phyloP scores from a whole-genome alignment of 1,140 invertebrate genomes.

The Euwallacea fornicatus region DNA sequence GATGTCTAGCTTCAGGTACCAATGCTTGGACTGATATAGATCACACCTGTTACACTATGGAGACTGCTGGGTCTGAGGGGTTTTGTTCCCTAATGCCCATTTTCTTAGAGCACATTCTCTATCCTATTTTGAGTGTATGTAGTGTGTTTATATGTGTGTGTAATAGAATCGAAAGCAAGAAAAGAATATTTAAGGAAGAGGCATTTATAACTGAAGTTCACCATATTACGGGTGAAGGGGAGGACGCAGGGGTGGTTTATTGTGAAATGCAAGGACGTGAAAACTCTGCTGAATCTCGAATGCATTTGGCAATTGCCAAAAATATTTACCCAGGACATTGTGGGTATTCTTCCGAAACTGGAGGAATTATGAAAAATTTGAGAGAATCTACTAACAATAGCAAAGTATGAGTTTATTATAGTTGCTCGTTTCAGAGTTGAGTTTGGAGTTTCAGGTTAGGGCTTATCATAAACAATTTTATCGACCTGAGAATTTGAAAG shows the following conservation, averaged over 20 bases:
- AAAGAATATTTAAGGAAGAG: slow-evolving; percentile 58
- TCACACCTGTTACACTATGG: slow-evolving; percentile 87
- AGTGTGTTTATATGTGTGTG: neutral
- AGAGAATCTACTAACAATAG: slow-evolving; percentile 76
- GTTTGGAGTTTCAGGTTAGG: slow-evolving; percentile 61
- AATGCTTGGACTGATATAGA: slow-evolving; percentile 86
- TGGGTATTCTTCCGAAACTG: slow-evolving; percentile 83
- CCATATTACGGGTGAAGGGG: slow-evolving; percentile 83
- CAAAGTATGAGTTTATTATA: slow-evolving; percentile 63
- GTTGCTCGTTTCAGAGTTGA: slow-evolving; percentile 18
- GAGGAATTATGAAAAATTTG: slow-evolving; percentile 83
- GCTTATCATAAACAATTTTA: slow-evolving; percentile 86
- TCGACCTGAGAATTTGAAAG: slow-evolving; percentile 83
- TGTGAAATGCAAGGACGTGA: slow-evolving; percentile 90
- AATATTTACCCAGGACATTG: slow-evolving; percentile 77
- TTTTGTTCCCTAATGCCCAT: slow-evolving; percentile 87
- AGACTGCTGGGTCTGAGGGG: slow-evolving; percentile 83
- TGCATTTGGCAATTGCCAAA: slow-evolving; percentile 64
- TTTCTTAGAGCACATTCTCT: slow-evolving; percentile 88
- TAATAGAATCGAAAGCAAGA: too few species aligned
- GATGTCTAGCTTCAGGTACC: slow-evolving; percentile 86
- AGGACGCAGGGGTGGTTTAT: slow-evolving; percentile 90
- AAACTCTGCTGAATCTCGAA: slow-evolving; percentile 74
- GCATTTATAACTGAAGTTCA: slow-evolving; percentile 89
- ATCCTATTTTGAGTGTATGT: slow-evolving; percentile 76